Percentiles rank a stretch among this genome's conserved stretches.
phyloP scores from a whole-genome alignment of 2,113 vertebrate species.

The Oncorhynchus gorbuscha region DNA sequence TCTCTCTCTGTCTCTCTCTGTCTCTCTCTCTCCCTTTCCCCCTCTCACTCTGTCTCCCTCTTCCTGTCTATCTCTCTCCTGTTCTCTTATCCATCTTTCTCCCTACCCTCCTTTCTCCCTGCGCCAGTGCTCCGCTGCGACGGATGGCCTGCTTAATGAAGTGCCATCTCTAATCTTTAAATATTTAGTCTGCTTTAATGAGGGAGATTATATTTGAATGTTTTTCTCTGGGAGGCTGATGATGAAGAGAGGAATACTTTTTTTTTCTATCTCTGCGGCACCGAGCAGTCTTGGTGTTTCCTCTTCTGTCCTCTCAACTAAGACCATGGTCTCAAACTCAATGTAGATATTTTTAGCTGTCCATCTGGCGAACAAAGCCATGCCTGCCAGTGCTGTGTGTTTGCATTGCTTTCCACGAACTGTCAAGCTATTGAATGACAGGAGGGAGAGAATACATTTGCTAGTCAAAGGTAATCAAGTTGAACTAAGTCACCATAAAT shows the following conservation, averaged over 20 bases:
- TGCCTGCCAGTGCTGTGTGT: too few species aligned
- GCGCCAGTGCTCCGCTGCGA: not conserved
- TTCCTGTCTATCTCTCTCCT: not conserved
- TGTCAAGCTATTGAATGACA: too few species aligned
- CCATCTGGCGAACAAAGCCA: too few species aligned
- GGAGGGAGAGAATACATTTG: too few species aligned
- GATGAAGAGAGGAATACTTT: not conserved
- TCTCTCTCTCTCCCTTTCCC: not conserved
- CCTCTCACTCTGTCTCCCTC: too few species aligned
- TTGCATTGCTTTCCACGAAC: too few species aligned
- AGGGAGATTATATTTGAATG: slow-evolving; percentile 19
- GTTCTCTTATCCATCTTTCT: too few species aligned
- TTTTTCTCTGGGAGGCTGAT: not conserved
- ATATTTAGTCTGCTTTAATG: slow-evolving; percentile 32
- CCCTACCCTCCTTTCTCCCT: not conserved
- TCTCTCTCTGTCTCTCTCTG: not conserved
- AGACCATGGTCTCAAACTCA: not conserved
- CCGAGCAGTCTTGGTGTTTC: not conserved
- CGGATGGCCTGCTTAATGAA: slow-evolving; percentile 19
- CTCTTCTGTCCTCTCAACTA: not conserved
- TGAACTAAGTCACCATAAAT: not conserved
- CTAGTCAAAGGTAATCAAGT: too few species aligned
- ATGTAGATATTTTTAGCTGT: too few species aligned
- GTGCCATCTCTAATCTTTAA: slow-evolving; percentile 33
- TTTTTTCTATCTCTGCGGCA: too few species aligned